Base-by-base conservation (phyloP, 92 coral and sea anemone species). In the Porites divaricata region DNA sequence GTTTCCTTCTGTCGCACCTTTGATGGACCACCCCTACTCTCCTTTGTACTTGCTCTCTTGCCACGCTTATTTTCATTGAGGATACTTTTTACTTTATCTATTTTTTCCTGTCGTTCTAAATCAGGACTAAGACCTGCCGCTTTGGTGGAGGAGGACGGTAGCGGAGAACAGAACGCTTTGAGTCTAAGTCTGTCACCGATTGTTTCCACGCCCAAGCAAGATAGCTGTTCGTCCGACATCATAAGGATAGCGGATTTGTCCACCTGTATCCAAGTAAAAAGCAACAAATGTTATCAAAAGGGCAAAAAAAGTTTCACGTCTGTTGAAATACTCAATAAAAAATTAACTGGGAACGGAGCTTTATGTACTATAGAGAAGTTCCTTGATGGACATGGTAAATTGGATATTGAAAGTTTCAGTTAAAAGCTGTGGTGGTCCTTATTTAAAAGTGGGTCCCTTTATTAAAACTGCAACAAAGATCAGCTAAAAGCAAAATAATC, bases 201-300 rank as follows among this genome's bases (percentile, higher is more conserved):
- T 4, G 73, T 68, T 49, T 35, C 35, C 50, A 35, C 50, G 73
- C 73, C 73, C 52, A 68, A 26, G n/a, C 21, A 68, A 35, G 73
- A 68, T 50, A 68, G 50, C 17, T 68, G 72, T 68, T 24, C 52
- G 45, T 68, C 72, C 26, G 49, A 25, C 72, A 68, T 68, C 50
- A 68, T 14, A 49, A 68, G 35, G 19, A 68, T 35, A 68, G 72
- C 50, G 0, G 53, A 68, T 25, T 68, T 68, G 45, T 68, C 72
- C 26, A 68, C 72, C 72, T 68, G 50, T 28, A 28, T 35, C 72
- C 72, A 26, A 35, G 19, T 52, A 19, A 68, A 68, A 13, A 35
- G 41, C 23, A 26, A 0, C 45, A 35, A 35, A 35, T 35, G 45
- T 35, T n/a, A n/a, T n/a, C n/a, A n/a, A n/a, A n/a, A n/a, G n/a